Evolutionary conservation across 2,797 vertebrate genomes (phyloP).

Genomic region (Strix occidentalis): DNA sequence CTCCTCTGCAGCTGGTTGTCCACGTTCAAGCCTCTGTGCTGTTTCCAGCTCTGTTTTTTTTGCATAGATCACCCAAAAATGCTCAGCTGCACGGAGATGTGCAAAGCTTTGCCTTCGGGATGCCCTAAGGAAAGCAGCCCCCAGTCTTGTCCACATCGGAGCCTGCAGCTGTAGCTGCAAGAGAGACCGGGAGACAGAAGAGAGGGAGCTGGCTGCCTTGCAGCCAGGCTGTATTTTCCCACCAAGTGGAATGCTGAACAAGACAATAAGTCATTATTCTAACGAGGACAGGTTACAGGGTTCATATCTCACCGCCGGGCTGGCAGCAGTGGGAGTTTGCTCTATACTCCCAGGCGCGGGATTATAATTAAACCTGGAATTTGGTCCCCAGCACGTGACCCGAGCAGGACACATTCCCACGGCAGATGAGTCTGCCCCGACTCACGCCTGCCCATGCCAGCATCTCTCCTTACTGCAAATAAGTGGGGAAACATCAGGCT

Average conservation of each 20-base stretch:
- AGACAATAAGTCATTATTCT: neutral
- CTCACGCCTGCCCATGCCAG: neutral
- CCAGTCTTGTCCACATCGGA: accelerated
- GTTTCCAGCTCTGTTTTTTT: neutral
- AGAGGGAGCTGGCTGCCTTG: neutral
- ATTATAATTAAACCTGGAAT: neutral
- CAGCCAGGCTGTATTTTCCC: neutral
- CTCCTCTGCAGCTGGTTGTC: neutral
- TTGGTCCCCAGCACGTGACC: neutral
- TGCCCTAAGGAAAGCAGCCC: neutral
- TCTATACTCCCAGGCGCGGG: accelerated
- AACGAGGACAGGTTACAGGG: neutral
- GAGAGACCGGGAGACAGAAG: neutral
- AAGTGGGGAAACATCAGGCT: accelerated
- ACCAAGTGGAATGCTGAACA: neutral
- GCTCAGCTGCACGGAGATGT: neutral
- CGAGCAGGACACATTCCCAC: neutral
- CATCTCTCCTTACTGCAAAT: neutral
- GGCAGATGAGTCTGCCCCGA: neutral
- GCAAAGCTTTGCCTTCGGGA: neutral
- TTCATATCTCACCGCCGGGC: neutral
- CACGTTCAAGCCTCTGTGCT: neutral
- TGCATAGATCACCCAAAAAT: accelerated
- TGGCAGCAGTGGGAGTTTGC: neutral
- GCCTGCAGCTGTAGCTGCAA: neutral